These are phyloP conservation scores for Phaonia tiefii DNA, from an alignment of 2,888 invertebrate species.

Conservation along the genomic window DNA sequence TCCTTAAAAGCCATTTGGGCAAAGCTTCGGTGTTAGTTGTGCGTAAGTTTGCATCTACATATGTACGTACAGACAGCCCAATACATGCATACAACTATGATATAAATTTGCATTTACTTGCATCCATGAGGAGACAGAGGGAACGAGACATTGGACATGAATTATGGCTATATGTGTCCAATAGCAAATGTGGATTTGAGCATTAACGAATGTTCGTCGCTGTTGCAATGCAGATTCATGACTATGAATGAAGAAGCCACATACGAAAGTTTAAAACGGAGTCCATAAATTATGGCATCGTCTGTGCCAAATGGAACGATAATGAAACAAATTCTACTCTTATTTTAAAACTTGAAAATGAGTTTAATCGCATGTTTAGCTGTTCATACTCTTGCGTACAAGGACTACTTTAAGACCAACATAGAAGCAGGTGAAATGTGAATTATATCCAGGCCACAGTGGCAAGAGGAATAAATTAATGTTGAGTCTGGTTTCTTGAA, in stretches of 20 bases:
- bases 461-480: no score
- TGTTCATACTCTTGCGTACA: no score
- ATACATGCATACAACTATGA: constrained; percentile 12
- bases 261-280: background rate
- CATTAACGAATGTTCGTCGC: constrained; percentile 30
- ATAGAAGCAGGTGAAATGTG: no score
- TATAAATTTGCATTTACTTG: constrained; percentile 57
- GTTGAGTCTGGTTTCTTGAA: no score
- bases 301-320: constrained; percentile 1
- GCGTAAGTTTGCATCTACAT: background rate
- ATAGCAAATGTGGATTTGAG: constrained; percentile 7
- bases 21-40: no score
- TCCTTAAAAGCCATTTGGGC: no score
- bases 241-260: no score
- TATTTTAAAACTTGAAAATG: no score
- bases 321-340: constrained; percentile 17
- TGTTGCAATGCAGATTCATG: constrained; percentile 23
- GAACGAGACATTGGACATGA: constrained; percentile 45
- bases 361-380: no score
- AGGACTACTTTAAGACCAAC: no score
- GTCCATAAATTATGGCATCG: constrained; percentile 25
- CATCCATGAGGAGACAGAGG: constrained; percentile 31
- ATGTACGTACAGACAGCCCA: background rate
- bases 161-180: constrained; percentile 32
- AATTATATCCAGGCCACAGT: no score